Evolutionary conservation across 1,140 invertebrate genomes (phyloP).

Genomic region (Lepidostoma basale): DNA sequence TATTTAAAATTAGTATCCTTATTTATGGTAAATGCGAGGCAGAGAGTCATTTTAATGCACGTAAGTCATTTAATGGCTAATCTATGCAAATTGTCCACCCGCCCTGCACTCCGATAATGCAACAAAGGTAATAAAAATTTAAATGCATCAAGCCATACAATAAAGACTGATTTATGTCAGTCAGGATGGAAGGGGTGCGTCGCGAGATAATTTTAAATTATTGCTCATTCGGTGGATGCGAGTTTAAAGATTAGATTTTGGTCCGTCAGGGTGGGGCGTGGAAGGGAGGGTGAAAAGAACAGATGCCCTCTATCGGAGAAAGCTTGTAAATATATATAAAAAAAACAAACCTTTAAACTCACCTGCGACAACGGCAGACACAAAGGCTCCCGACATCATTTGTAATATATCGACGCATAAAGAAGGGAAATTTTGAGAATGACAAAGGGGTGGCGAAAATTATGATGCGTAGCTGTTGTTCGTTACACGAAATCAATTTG

Average conservation of each 20-base stretch:
- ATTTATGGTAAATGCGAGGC: slow-evolving; percentile 37
- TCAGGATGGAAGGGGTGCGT: slow-evolving; percentile 44
- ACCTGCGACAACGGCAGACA: slow-evolving; percentile 41
- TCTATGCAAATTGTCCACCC: slow-evolving; percentile 44
- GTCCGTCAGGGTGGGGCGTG: slow-evolving; percentile 8
- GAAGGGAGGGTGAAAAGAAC: slow-evolving; percentile 8
- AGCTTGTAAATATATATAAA: slow-evolving; percentile 37
- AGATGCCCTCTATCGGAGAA: slow-evolving; percentile 30
- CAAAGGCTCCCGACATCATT: slow-evolving; percentile 40
- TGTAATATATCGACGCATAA: slow-evolving; percentile 41
- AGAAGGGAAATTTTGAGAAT: slow-evolving; percentile 35
- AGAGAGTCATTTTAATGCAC: slow-evolving; percentile 40
- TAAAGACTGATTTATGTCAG: slow-evolving; percentile 46
- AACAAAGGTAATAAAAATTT: slow-evolving; percentile 47
- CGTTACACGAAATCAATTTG: slow-evolving; percentile 27
- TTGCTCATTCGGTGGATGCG: slow-evolving; percentile 30
- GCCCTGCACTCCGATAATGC: slow-evolving; percentile 42
- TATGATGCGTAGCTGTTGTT: slow-evolving; percentile 24
- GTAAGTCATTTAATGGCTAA: slow-evolving; percentile 47
- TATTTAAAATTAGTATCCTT: slow-evolving; percentile 30
- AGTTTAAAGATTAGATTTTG: slow-evolving; percentile 26
- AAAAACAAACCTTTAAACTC: slow-evolving; percentile 44
- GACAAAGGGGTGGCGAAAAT: slow-evolving; percentile 32
- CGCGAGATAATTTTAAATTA: slow-evolving; percentile 45
- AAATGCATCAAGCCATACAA: slow-evolving; percentile 44